These are phyloP conservation scores for Laticauda colubrina DNA, from an alignment of 2,113 vertebrate species.

Conservation along the genomic window DNA sequence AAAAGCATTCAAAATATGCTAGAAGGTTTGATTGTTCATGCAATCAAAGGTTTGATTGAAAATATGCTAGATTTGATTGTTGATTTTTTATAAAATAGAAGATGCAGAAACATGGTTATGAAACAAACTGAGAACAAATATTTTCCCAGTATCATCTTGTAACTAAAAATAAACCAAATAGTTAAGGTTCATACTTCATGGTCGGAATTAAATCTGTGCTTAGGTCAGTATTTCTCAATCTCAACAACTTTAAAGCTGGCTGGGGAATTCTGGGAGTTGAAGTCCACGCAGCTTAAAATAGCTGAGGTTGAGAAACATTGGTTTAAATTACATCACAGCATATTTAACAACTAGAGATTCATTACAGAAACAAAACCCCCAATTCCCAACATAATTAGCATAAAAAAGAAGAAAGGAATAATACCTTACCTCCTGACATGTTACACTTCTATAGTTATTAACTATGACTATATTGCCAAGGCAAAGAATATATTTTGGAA, in stretches of 20 bases:
- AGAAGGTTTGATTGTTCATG: background rate
- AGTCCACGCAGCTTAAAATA: no score
- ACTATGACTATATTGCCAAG: background rate
- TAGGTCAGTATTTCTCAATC: background rate
- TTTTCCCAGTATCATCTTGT: background rate
- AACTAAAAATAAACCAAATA: background rate
- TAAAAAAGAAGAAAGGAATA: background rate
- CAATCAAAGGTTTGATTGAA: no score
- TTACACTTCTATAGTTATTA: background rate
- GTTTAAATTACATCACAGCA: background rate
- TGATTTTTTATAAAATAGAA: background rate
- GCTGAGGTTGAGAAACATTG: no score
- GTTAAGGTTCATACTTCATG: background rate
- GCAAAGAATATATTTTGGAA: background rate
- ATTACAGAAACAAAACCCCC: background rate
- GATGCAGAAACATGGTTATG: background rate
- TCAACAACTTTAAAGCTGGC: no score
- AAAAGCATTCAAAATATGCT: background rate
- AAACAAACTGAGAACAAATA: background rate
- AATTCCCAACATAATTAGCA: background rate
- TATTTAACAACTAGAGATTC: background rate
- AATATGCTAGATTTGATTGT: no score
- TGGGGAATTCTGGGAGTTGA: no score
- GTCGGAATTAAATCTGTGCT: background rate
- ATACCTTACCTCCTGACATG: no score